A percentile compares a stretch with the other conserved stretches of the same genome.
These are phyloP conservation scores for Ascaphus truei DNA, from an alignment of 2,113 vertebrate species.

Conservation along the genomic window DNA sequence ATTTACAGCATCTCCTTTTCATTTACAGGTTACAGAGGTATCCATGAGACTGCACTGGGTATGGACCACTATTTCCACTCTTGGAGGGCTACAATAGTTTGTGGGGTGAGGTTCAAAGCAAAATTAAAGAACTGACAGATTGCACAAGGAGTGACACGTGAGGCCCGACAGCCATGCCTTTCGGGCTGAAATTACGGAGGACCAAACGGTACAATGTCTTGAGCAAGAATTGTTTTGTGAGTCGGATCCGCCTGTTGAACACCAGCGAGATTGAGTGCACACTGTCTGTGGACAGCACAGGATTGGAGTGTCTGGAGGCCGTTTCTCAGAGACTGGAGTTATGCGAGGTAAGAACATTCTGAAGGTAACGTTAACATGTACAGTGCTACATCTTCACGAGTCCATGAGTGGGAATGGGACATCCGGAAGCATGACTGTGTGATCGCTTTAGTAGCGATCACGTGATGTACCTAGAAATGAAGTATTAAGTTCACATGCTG, in stretches of 20 bases:
- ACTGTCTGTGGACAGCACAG: slow-evolving; percentile 89
- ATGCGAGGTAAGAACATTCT: slow-evolving; percentile 74
- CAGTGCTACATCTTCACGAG: too few species aligned
- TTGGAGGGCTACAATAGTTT: slow-evolving; percentile 56
- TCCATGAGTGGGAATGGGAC: too few species aligned
- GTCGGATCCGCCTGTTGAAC: slow-evolving; percentile 87
- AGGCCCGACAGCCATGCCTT: slow-evolving; percentile 83
- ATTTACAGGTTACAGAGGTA: slow-evolving; percentile 40
- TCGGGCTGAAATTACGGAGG: slow-evolving; percentile 85
- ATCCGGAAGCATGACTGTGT: too few species aligned
- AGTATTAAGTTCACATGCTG: too few species aligned
- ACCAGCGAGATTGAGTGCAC: slow-evolving; percentile 89
- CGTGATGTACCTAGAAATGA: too few species aligned
- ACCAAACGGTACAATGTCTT: slow-evolving; percentile 93
- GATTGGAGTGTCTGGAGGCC: slow-evolving; percentile 92
- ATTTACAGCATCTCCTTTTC: background rate
- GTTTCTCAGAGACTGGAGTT: slow-evolving; percentile 91
- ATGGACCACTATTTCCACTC: slow-evolving; percentile 51
- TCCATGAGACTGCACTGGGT: slow-evolving; percentile 41
- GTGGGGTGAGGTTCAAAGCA: slow-evolving; percentile 43
- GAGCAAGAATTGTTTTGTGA: slow-evolving; percentile 97
- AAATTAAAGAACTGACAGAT: slow-evolving; percentile 3
- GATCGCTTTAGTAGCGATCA: too few species aligned
- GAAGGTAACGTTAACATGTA: too few species aligned
- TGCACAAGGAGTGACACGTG: too few species aligned